phyloP scores from a whole-genome alignment of 2,888 invertebrate genomes.

The Fissipunctia ypsillon region DNA sequence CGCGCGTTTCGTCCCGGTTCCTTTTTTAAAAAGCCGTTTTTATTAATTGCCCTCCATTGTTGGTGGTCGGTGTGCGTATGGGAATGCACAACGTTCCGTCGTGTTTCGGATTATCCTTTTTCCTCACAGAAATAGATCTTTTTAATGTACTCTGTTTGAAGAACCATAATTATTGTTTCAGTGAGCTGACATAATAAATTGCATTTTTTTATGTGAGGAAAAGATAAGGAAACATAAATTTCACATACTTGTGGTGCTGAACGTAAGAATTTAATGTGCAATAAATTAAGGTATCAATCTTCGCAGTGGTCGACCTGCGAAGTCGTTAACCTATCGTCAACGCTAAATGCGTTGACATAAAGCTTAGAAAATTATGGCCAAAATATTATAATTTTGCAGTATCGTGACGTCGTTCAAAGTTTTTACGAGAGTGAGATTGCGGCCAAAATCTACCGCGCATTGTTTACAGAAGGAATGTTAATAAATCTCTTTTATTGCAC shows the following conservation, averaged over 20 bases:
- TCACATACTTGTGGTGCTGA: conserved; percentile 57
- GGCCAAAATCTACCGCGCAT: conserved; percentile 42
- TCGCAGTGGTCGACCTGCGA: conserved; percentile 45
- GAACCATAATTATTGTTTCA: conserved; percentile 49
- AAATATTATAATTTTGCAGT: conserved; percentile 56
- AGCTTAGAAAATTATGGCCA: conserved; percentile 57
- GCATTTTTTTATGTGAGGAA: conserved; percentile 29
- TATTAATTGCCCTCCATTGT: conserved; percentile 84
- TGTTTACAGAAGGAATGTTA: conserved; percentile 58
- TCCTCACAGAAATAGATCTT: conserved; percentile 61
- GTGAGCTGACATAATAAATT: conserved; percentile 43
- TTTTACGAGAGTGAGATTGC: conserved; percentile 38
- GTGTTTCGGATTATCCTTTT: conserved; percentile 68
- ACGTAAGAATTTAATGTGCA: conserved; percentile 53
- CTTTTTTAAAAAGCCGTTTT: conserved; percentile 73
- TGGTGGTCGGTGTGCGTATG: conserved; percentile 78
- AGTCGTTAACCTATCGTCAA: conserved; percentile 60
- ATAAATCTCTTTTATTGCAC: conserved; percentile 75
- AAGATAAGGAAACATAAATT: conserved; percentile 52
- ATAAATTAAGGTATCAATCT: conserved; percentile 61
- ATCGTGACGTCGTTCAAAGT: conserved; percentile 30
- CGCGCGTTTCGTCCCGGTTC: conserved; percentile 69
- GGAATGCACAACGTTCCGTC: conserved; percentile 67
- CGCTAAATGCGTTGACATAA: conserved; percentile 59
- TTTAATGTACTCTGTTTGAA: conserved; percentile 48